Evolutionary conservation across 2,888 invertebrate genomes (phyloP).

Genomic region (Parnassius smintheus): DNA sequence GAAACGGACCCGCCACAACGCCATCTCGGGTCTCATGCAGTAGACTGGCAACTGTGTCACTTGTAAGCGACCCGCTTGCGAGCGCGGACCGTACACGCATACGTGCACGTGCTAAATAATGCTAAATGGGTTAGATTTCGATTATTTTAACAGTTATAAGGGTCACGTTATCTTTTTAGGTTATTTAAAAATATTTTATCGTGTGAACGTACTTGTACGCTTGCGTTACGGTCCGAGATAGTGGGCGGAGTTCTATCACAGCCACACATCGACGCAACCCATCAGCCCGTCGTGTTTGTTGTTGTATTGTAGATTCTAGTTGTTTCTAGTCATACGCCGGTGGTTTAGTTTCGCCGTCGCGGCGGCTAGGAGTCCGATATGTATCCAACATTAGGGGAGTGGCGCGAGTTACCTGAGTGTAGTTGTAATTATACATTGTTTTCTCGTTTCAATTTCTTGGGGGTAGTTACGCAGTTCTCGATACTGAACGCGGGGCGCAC

Average conservation of each 20-base stretch:
- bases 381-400: slow-evolving; percentile 21
- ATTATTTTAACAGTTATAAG: too few species aligned
- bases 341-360: slow-evolving; percentile 21
- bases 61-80: slow-evolving; percentile 1
- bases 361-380: slow-evolving; percentile 10
- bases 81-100: background rate
- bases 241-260: slow-evolving; percentile 1
- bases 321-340: slow-evolving; percentile 29
- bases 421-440: slow-evolving; percentile 54
- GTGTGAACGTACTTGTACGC: too few species aligned
- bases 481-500: slow-evolving; percentile 41
- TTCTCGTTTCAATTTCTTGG: slow-evolving; percentile 46
- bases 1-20: slow-evolving; percentile 95
- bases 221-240: background rate
- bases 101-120: slow-evolving; percentile 4
- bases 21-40: slow-evolving; percentile 87
- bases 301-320: slow-evolving; percentile 28
- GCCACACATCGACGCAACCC: slow-evolving; percentile 16
- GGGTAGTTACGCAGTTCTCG: slow-evolving; percentile 57
- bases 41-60: slow-evolving; percentile 51
- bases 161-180: too few species aligned
- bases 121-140: background rate
- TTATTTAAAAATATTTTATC: too few species aligned
- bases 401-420: slow-evolving; percentile 60
- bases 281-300: slow-evolving; percentile 16